Evolutionary conservation across 30 jellyfish, hydroid and myxozoan species (phyloP).

Genomic region (Aurelia sp.): DNA sequence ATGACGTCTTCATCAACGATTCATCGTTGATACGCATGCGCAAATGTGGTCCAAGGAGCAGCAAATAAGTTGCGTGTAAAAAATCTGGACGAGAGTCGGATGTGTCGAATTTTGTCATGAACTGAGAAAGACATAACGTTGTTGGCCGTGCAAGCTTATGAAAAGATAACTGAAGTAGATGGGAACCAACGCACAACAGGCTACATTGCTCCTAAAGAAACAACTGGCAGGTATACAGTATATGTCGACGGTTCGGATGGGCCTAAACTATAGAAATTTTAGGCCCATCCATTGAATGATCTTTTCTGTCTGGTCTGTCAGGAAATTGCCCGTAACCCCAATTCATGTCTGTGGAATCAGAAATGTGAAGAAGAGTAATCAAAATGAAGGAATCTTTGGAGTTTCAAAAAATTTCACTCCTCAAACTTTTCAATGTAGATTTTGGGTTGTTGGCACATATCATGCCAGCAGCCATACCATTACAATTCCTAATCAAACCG

Average conservation of each 20-base stretch:
- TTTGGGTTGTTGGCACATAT: too few species aligned
- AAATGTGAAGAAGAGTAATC: too few species aligned
- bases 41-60: not conserved
- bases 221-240: slow-evolving; percentile 69
- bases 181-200: slow-evolving; percentile 67
- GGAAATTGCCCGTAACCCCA: too few species aligned
- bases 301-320: too few species aligned
- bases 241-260: not conserved
- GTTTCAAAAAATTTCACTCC: too few species aligned
- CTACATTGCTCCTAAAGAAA: slow-evolving; percentile 51
- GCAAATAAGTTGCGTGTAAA: slow-evolving; percentile 29
- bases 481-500: too few species aligned
- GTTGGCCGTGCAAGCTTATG: not conserved
- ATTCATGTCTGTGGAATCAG: too few species aligned
- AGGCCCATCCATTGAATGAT: not conserved
- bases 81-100: not conserved
- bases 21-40: slow-evolving; percentile 33
- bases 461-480: too few species aligned
- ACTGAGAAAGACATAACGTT: slow-evolving; percentile 1
- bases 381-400: too few species aligned
- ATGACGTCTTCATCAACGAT: slow-evolving; percentile 12
- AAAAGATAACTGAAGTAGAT: slow-evolving; percentile 43
- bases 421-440: too few species aligned
- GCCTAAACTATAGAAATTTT: not conserved
- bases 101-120: slow-evolving; percentile 25